phyloP scores from a whole-genome alignment of 2,797 vertebrate species.

The Cottoperca gobio region DNA sequence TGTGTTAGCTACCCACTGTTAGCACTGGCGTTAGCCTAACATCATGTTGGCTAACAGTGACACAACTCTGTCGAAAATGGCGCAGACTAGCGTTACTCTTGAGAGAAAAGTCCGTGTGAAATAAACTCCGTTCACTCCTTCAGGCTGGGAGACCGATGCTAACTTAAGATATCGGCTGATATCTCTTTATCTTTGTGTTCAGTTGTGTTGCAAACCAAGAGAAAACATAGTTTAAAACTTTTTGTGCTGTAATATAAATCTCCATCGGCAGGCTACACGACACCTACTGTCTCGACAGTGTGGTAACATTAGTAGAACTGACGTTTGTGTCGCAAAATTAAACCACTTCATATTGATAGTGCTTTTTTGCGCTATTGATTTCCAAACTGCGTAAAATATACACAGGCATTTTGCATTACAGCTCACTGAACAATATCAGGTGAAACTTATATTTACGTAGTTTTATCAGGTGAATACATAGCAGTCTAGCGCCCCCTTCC shows the following conservation, averaged over 20 bases:
- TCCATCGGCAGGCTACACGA: conserved; percentile 56
- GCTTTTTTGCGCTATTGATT: no score
- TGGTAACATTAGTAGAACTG: conserved; percentile 5
- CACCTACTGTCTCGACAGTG: conserved; percentile 49
- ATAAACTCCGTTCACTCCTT: conserved; percentile 7
- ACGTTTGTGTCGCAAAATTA: conserved; percentile 2
- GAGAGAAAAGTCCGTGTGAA: conserved; percentile 67
- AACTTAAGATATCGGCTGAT: neutral
- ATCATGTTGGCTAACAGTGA: conserved; percentile 77
- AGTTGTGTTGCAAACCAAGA: neutral
- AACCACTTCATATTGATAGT: neutral
- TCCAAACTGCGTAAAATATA: neutral
- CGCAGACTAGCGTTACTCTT: conserved; percentile 76
- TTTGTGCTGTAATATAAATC: conserved; percentile 64
- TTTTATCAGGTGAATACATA: conserved; percentile 38
- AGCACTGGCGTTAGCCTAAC: conserved; percentile 71
- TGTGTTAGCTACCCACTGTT: conserved; percentile 59
- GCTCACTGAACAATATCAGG: neutral
- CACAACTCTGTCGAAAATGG: conserved; percentile 82
- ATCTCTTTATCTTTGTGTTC: accelerated
- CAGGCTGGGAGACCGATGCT: accelerated
- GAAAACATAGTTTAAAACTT: conserved; percentile 62
- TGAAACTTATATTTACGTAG: neutral
- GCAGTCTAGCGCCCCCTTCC: conserved; percentile 34
- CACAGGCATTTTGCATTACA: neutral